Base-by-base conservation (phyloP, 2,888 invertebrate species). In the Atrina japonica region DNA sequence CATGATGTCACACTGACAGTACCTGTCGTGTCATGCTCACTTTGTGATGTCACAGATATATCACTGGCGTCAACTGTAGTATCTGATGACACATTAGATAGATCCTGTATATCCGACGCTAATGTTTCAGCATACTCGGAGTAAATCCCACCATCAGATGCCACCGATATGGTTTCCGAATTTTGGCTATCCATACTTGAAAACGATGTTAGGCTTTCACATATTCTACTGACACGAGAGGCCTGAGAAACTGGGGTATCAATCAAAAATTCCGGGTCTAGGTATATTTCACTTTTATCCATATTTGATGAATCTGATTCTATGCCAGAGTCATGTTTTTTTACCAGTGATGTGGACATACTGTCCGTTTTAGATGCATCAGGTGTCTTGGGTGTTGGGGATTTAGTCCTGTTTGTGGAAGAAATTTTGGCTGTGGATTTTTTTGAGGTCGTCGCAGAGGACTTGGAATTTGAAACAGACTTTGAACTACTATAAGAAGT, bases 201-300 rank as follows among this genome's bases (percentile, higher is more conserved):
- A 61, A 61, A 30, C 27, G 49, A 49, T n/a, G 49, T 43, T 35
- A 61, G 25, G 30, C 61, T 61, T 21, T 61, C 61, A 35, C 43
- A 41, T 18, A 41, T 35, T 50, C 47, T 61, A 49, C 49, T 49
- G 23, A 61, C 43, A 18, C 41, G 14, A 27, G 61, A 61, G 21
- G 61, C 27, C 21, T 43, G 27, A 9, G 61, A 61, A 25, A 61
- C 61, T 0, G 61, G 61, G n/a, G 49, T 61, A 49, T 61, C 61
- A 16, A 49, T n/a, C 11, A 18, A 52, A 23, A 61, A 61, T 47
- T 61, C 61, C 2, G 61, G 47, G 14, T 61, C 61, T 49, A 49
- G 16, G 21, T 49, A 61, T 5, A 61, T 49, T 30, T 61, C 61
- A 61, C 61, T 61, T 61, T 61, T 61, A 61, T 61, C 61, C 61